These are phyloP conservation scores for Microctenopoma stevenorrisi DNA, from an alignment of 2,797 vertebrate species.

Conservation along the genomic window DNA sequence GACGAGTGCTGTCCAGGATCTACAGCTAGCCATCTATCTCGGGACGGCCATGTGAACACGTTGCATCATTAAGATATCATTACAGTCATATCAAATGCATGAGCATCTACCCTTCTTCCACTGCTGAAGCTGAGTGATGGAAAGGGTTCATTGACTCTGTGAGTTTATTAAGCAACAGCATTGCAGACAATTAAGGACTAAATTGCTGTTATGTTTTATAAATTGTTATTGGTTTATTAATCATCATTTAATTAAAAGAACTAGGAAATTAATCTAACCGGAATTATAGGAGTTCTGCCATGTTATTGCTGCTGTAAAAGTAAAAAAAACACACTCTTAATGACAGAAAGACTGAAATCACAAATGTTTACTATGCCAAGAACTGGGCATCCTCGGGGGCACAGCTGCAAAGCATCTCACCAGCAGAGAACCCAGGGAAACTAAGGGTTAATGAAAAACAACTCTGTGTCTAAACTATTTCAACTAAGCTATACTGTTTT, in stretches of 20 bases:
- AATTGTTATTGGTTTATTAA: not conserved
- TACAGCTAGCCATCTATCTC: conserved; percentile 33
- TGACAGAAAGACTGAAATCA: not conserved
- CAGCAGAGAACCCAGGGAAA: conserved; percentile 3
- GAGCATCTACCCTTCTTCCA: not conserved
- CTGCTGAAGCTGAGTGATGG: conserved; percentile 4
- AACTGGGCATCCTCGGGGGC: not conserved
- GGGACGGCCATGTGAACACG: conserved; percentile 32
- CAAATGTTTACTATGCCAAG: no score
- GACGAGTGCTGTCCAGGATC: conserved; percentile 62
- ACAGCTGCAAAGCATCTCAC: not conserved
- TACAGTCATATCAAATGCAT: conserved; percentile 24
- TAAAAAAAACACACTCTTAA: not conserved
- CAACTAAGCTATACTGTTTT: no score
- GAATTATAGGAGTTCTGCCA: not conserved
- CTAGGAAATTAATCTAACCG: conserved; percentile 12
- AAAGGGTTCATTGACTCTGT: not conserved
- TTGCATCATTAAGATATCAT: conserved; percentile 59
- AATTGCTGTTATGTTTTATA: not conserved
- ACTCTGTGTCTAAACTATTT: no score
- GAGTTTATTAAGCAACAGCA: conserved; percentile 12
- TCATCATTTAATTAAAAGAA: not conserved
- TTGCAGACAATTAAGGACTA: not conserved
- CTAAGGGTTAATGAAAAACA: not conserved
- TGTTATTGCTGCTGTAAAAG: not conserved